Evolutionary conservation across 2,113 vertebrate genomes (phyloP).

Genomic region (Embiotoca jacksoni): DNA sequence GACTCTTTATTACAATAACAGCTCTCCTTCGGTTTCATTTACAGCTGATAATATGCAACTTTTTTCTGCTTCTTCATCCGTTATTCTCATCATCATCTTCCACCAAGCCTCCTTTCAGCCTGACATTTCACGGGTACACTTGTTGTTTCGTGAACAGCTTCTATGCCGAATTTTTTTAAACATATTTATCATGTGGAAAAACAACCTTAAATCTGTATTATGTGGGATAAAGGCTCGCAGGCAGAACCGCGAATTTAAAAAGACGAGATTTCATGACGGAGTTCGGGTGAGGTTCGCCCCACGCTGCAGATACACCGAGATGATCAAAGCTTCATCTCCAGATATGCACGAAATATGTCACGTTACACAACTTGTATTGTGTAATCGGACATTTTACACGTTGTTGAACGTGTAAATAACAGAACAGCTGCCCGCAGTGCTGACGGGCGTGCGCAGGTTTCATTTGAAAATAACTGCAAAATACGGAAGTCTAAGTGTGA

Average conservation of each 20-base stretch:
- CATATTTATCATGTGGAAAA: not conserved
- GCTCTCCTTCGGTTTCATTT: not conserved
- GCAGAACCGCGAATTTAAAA: slow-evolving; percentile 11
- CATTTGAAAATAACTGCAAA: slow-evolving; percentile 38
- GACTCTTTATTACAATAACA: not conserved
- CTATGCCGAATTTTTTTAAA: not conserved
- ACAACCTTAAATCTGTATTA: accelerated
- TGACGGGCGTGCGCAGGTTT: not conserved
- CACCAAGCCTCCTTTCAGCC: not conserved
- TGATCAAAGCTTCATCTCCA: not conserved
- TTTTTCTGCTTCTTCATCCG: slow-evolving; percentile 6
- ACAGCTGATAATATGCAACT: not conserved
- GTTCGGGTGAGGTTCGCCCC: not conserved
- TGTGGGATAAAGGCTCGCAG: accelerated
- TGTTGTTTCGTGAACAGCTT: not conserved
- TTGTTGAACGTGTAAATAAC: not conserved
- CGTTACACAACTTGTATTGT: not conserved
- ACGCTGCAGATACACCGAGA: not conserved
- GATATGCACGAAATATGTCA: not conserved
- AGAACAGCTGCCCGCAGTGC: not conserved
- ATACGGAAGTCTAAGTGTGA: slow-evolving; percentile 65
- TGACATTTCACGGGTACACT: accelerated
- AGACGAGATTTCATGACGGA: not conserved
- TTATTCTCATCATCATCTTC: slow-evolving; percentile 2
- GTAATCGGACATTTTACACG: not conserved